Evolutionary conservation across 2,797 vertebrate genomes (phyloP).

Genomic region (Vespertilio murinus): DNA sequence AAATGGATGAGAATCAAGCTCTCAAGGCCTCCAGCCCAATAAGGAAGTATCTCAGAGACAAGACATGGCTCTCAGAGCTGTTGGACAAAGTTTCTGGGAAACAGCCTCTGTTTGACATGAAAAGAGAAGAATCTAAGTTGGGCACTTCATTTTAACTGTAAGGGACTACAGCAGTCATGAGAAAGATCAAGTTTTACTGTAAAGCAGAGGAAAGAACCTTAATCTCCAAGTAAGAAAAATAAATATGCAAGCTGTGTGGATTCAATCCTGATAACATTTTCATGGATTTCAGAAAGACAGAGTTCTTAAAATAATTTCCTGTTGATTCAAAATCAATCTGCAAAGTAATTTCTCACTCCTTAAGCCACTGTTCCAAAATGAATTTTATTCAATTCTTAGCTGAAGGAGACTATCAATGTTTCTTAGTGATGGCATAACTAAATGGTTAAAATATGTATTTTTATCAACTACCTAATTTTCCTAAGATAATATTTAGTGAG

Average conservation of each 20-base stretch:
- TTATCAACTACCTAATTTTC: constrained; percentile 21
- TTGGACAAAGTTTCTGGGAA: neutral
- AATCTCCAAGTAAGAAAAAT: constrained; percentile 30
- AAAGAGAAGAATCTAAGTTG: neutral
- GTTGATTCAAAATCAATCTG: constrained; percentile 38
- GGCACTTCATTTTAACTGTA: neutral
- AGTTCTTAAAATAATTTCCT: constrained; percentile 47
- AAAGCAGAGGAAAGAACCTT: neutral
- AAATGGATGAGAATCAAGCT: neutral
- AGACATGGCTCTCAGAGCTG: neutral
- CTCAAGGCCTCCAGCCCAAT: neutral
- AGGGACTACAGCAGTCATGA: neutral
- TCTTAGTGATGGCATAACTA: neutral
- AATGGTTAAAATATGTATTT: constrained; percentile 19
- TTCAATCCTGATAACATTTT: constrained; percentile 27
- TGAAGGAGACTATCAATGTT: neutral
- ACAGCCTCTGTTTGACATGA: neutral
- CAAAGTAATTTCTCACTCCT: constrained; percentile 45
- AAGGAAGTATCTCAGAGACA: constrained; percentile 22
- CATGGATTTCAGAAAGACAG: constrained; percentile 36
- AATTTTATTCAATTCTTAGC: neutral
- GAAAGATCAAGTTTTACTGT: neutral
- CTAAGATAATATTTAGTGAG: neutral
- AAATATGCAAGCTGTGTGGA: constrained; percentile 18
- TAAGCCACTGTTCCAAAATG: neutral